Evolutionary conservation across 1,140 invertebrate species (phyloP).

Genomic region (Aphis gossypii): DNA sequence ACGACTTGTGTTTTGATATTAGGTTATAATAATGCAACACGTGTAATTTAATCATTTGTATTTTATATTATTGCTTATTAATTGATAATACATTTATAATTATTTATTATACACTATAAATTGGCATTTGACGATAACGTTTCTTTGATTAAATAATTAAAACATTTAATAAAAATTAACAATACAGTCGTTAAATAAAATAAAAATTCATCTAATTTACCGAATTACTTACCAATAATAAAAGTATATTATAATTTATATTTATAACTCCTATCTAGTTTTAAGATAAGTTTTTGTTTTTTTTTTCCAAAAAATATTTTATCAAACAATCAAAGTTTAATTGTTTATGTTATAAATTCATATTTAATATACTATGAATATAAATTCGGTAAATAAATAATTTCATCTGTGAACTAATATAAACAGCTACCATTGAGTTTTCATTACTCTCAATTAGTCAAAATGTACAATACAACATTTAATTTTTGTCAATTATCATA

Average conservation of each 20-base stretch:
- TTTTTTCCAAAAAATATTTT: background rate
- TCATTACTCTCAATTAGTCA: background rate
- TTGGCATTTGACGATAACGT: background rate
- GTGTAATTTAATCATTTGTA: background rate
- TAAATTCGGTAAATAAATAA: background rate
- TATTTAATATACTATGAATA: background rate
- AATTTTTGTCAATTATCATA: background rate
- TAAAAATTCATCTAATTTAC: background rate
- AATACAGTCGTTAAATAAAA: background rate
- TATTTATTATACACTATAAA: background rate
- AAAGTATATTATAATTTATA: no score
- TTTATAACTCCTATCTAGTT: no score
- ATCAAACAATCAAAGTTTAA: background rate
- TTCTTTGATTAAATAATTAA: background rate
- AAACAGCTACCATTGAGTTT: background rate
- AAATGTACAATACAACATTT: background rate
- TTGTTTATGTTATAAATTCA: background rate
- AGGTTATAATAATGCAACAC: background rate
- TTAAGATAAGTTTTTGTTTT: no score
- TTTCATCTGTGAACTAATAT: background rate
- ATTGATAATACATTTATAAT: background rate
- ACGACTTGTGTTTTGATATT: background rate
- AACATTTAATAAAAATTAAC: background rate
- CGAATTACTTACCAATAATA: no score
- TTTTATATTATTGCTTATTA: background rate